These are phyloP conservation scores for Onychostruthus taczanowskii DNA, from an alignment of 2,113 vertebrate species.

Conservation along the genomic window DNA sequence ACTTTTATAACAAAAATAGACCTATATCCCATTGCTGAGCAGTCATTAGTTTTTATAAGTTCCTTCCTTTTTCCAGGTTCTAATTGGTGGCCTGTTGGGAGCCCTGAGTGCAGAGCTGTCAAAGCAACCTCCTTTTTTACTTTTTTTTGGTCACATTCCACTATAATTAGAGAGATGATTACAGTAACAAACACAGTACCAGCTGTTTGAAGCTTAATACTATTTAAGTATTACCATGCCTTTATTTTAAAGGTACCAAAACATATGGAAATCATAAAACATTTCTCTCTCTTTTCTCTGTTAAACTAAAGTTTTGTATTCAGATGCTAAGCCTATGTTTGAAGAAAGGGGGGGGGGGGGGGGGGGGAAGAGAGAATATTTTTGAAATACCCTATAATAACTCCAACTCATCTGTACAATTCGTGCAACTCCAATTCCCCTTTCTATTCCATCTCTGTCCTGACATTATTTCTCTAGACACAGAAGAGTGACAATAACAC, in stretches of 20 bases:
- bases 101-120: conserved; percentile 69
- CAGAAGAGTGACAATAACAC: neutral
- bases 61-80: conserved; percentile 53
- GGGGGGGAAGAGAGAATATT: neutral
- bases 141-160: conserved; percentile 72
- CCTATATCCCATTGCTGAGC: neutral
- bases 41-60: conserved; percentile 46
- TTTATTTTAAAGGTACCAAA: conserved; percentile 59
- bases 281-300: conserved; percentile 21
- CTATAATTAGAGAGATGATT: conserved; percentile 84
- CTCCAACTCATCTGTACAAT: conserved; percentile 61
- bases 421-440: conserved; percentile 14
- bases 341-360: neutral
- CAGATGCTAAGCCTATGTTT: conserved; percentile 44
- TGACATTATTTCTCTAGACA: neutral
- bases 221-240: conserved; percentile 72
- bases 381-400: conserved; percentile 44
- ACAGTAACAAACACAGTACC: conserved; percentile 76
- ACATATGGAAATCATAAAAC: conserved; percentile 69
- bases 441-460: neutral
- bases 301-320: conserved; percentile 47
- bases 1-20: neutral
- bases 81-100: conserved; percentile 61
- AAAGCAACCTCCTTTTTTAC: conserved; percentile 64
- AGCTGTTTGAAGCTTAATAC: conserved; percentile 76